Evolutionary conservation across 1,140 invertebrate genomes (phyloP).

Genomic region (Lycorma delicatula): DNA sequence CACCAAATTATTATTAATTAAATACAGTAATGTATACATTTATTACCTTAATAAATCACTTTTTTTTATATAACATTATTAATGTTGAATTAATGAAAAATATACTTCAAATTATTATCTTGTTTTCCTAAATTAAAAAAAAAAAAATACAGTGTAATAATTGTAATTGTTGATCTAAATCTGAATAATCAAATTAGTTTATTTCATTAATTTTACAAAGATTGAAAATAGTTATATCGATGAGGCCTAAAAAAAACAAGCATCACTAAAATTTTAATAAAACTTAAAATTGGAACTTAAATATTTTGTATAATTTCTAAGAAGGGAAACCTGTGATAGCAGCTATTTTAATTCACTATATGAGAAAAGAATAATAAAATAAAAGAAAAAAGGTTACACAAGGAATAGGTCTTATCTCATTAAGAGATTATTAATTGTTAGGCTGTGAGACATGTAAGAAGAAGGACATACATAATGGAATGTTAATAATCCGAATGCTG

Average conservation of each 20-base stretch:
- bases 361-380: not conserved
- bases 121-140: too few relatives aligned
- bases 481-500: not conserved
- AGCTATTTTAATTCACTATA: not conserved
- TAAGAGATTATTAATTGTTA: not conserved
- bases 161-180: too few relatives aligned
- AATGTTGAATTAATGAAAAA: too few relatives aligned
- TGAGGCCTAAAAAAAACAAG: not conserved
- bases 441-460: slow-evolving; percentile 2
- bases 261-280: not conserved
- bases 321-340: not conserved
- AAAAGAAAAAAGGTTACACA: not conserved
- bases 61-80: too few relatives aligned
- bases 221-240: too few relatives aligned
- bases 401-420: slow-evolving; percentile 1
- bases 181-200: too few relatives aligned
- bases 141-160: too few relatives aligned
- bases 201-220: too few relatives aligned
- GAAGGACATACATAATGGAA: not conserved
- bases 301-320: not conserved
- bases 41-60: too few relatives aligned
- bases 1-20: too few relatives aligned
- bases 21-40: too few relatives aligned
- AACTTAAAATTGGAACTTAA: not conserved
- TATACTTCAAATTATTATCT: too few relatives aligned